Evolutionary conservation across 2,113 vertebrate species (phyloP).

Genomic region (Antigone vipio): DNA sequence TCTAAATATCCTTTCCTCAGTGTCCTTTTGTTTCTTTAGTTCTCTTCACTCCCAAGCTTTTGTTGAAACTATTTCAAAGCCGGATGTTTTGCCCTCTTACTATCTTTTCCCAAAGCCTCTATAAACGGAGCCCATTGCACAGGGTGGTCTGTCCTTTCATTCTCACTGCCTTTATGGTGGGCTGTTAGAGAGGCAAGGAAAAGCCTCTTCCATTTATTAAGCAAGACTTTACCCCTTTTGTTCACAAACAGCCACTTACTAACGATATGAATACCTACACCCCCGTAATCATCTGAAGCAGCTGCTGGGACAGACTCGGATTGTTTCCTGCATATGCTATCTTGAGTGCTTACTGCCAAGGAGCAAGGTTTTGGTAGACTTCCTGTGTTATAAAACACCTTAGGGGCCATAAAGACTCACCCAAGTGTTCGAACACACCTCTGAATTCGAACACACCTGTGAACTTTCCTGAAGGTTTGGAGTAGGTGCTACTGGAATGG

Average conservation of each 20-base stretch:
- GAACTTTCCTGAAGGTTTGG: background rate
- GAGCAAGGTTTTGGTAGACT: background rate
- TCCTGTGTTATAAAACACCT: background rate
- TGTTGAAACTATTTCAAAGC: background rate
- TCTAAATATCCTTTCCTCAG: background rate
- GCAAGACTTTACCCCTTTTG: background rate
- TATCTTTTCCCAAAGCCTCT: background rate
- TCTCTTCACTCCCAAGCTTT: background rate
- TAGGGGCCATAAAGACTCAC: background rate
- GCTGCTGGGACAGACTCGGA: background rate
- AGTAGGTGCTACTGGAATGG: background rate
- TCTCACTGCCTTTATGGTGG: background rate
- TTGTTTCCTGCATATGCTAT: background rate
- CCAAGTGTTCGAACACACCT: background rate
- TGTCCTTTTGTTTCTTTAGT: background rate
- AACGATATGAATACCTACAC: background rate
- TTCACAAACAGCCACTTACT: background rate
- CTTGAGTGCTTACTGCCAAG: background rate
- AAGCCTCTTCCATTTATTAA: background rate
- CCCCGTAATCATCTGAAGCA: background rate
- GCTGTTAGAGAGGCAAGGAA: background rate
- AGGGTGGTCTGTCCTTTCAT: background rate
- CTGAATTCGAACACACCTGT: background rate
- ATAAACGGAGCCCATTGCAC: background rate
- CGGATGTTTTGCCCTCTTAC: background rate